These are phyloP conservation scores for Nomada ferruginata DNA, from an alignment of 2,888 invertebrate species.

Conservation along the genomic window DNA sequence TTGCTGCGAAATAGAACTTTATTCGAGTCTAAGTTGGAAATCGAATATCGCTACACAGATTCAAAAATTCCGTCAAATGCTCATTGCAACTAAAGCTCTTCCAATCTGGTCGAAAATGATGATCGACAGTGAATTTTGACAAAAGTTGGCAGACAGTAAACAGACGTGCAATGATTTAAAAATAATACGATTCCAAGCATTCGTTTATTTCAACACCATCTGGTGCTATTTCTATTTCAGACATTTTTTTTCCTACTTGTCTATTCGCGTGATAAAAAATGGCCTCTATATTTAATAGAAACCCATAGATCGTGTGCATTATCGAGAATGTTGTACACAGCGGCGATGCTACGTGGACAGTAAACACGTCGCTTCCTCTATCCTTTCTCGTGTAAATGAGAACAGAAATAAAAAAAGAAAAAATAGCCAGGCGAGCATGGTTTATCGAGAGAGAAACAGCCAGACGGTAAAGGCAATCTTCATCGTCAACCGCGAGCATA, in stretches of 20 bases:
- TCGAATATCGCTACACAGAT: no score
- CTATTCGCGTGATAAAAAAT: not conserved
- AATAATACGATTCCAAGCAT: not conserved
- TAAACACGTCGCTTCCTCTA: slow-evolving; percentile 43
- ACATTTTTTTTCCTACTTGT: no score
- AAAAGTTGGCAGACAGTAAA: slow-evolving; percentile 2
- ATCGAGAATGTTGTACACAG: slow-evolving; percentile 5
- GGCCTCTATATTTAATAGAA: not conserved
- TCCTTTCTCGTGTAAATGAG: slow-evolving; percentile 35
- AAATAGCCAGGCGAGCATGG: slow-evolving; percentile 2
- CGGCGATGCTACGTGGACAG: slow-evolving; percentile 15
- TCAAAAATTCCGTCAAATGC: no score
- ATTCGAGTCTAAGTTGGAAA: no score
- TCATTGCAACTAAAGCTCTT: no score
- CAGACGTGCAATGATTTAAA: not conserved
- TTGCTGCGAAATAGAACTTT: no score
- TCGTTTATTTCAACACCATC: not conserved
- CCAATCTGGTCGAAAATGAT: no score
- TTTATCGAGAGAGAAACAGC: slow-evolving; percentile 25
- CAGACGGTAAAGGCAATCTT: slow-evolving; percentile 32
- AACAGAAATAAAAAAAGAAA: slow-evolving; percentile 21
- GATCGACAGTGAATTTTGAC: no score
- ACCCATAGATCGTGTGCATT: slow-evolving; percentile 3
- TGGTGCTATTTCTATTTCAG: not conserved
- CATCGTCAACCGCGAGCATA: slow-evolving; percentile 30